A percentile compares a stretch with the other conserved stretches of the same genome.
These are phyloP conservation scores for Apotomis betuletana DNA, from an alignment of 2,888 invertebrate species.

Conservation along the genomic window DNA sequence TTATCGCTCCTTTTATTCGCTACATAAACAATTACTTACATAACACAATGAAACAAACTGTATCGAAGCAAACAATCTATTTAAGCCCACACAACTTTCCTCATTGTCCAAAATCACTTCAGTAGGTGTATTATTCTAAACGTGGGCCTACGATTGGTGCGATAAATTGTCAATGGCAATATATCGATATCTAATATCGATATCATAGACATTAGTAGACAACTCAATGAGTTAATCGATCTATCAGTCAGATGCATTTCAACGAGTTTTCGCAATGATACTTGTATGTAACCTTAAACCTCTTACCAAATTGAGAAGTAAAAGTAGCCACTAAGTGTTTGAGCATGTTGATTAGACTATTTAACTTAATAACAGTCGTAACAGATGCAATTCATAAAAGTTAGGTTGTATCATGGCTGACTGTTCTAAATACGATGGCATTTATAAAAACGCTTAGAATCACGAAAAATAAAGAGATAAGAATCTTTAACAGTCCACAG, in stretches of 20 bases:
- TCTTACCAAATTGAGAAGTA: slow-evolving; percentile 31
- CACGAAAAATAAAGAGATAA: no score
- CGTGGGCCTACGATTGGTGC: slow-evolving; percentile 23
- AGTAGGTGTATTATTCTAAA: slow-evolving; percentile 27
- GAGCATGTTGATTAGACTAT: background rate
- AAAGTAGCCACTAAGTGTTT: slow-evolving; percentile 25
- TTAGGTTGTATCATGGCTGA: background rate
- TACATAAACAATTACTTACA: background rate
- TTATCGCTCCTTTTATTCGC: no score
- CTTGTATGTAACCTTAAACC: slow-evolving; percentile 18
- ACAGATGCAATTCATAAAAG: slow-evolving; percentile 4
- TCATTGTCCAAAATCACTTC: slow-evolving; percentile 20
- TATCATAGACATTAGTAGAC: background rate
- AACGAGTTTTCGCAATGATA: slow-evolving; percentile 17
- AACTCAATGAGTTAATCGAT: background rate
- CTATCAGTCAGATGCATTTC: background rate
- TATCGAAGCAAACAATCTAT: slow-evolving; percentile 7
- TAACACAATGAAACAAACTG: slow-evolving; percentile 12
- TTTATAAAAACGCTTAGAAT: no score
- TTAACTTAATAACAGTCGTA: background rate
- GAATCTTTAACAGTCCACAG: no score
- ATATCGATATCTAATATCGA: background rate
- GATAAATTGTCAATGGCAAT: slow-evolving; percentile 17
- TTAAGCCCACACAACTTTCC: slow-evolving; percentile 22
- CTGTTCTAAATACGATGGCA: no score